These are phyloP conservation scores for Eidolon helvum DNA, from an alignment of 2,113 vertebrate genomes.

Conservation along the genomic window DNA sequence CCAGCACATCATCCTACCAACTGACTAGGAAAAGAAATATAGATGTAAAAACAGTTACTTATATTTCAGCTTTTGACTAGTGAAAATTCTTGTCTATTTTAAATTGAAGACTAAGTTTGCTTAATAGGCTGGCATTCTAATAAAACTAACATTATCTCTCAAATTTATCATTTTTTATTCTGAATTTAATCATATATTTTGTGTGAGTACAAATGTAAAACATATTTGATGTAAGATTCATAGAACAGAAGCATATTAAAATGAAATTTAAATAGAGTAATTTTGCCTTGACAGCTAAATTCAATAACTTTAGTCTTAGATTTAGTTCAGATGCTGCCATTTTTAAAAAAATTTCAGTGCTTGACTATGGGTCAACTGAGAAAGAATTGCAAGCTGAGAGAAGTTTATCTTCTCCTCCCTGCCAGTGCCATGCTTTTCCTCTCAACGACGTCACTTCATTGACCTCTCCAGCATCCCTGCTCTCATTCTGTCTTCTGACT, in stretches of 20 bases:
- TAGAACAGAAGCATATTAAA: slow-evolving; percentile 11
- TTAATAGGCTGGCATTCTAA: slow-evolving; percentile 9
- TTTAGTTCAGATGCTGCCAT: slow-evolving; percentile 1
- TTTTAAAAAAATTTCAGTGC: neutral
- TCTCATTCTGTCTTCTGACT: neutral
- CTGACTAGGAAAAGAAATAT: neutral
- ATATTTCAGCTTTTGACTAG: slow-evolving; percentile 31
- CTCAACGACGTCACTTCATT: neutral
- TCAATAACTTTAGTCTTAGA: neutral
- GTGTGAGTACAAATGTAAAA: slow-evolving; percentile 43
- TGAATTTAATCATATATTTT: slow-evolving; percentile 59
- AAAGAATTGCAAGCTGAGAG: neutral
- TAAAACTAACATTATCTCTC: slow-evolving; percentile 15
- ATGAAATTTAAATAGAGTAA: slow-evolving; percentile 56
- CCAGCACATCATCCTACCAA: neutral
- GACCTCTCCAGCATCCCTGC: too few species aligned
- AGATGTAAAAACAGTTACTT: slow-evolving; percentile 2
- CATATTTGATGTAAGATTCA: slow-evolving; percentile 41
- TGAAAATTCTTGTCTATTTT: slow-evolving; percentile 44
- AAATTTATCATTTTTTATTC: slow-evolving; percentile 48
- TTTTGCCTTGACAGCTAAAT: slow-evolving; percentile 47
- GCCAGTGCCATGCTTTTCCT: neutral
- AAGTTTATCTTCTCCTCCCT: neutral
- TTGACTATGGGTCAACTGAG: neutral
- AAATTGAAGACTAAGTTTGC: slow-evolving; percentile 38